A percentile compares a stretch with the other conserved stretches of the same genome.
These are phyloP conservation scores for Xanthorhoe spadicearia DNA, from an alignment of 2,888 invertebrate species.

Conservation along the genomic window DNA sequence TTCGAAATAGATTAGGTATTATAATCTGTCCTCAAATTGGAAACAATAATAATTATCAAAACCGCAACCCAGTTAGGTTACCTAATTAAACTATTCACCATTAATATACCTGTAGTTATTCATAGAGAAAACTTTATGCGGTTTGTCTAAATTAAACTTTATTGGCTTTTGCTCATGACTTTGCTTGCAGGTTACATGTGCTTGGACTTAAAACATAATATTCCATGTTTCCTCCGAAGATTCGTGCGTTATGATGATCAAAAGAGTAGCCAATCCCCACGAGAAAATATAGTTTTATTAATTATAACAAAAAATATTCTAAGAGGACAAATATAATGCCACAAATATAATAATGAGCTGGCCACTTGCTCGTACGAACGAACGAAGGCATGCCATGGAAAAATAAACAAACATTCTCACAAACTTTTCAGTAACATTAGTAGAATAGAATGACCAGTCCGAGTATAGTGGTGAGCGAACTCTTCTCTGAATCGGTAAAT, in stretches of 20 bases:
- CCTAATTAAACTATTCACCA: constrained; percentile 7
- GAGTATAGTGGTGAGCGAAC: constrained; percentile 45
- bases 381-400: too few relatives aligned
- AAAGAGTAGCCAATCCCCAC: too few relatives aligned
- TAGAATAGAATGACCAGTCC: constrained; percentile 19
- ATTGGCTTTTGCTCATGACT: background rate
- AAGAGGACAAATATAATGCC: too few relatives aligned
- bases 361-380: too few relatives aligned
- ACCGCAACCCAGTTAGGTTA: constrained; percentile 5
- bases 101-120: constrained; percentile 21
- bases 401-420: background rate
- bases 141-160: constrained; percentile 21
- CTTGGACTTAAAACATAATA: too few relatives aligned
- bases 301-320: too few relatives aligned
- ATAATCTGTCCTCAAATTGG: background rate
- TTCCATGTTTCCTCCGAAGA: too few relatives aligned
- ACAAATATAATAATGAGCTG: too few relatives aligned
- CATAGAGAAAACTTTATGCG: constrained; percentile 20
- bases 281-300: too few relatives aligned
- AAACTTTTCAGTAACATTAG: background rate
- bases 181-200: too few relatives aligned
- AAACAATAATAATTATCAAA: background rate
- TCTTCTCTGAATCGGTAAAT: constrained; percentile 61
- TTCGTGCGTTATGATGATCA: too few relatives aligned
- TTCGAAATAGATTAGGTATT: too few relatives aligned